phyloP scores from a whole-genome alignment of 2,888 invertebrate genomes.

The Mylabris sibirica region DNA sequence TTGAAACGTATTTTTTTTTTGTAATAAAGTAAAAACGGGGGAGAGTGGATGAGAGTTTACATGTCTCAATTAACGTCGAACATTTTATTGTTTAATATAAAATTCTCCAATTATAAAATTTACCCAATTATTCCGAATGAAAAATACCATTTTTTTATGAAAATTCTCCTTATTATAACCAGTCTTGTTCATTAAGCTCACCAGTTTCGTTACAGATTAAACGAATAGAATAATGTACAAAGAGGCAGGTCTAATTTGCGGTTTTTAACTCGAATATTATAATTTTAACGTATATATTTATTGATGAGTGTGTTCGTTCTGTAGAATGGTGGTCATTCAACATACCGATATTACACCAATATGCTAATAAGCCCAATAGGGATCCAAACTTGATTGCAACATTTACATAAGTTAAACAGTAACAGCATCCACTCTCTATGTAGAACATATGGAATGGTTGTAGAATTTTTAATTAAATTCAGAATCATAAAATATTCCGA shows the following conservation, averaged over 20 bases:
- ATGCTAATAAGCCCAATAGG: background rate
- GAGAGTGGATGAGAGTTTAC: too few relatives aligned
- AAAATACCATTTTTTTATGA: background rate
- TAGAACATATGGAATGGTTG: background rate
- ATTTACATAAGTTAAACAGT: conserved; percentile 1
- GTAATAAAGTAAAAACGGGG: too few relatives aligned
- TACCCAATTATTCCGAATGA: background rate
- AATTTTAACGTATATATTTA: background rate
- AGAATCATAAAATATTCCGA: background rate
- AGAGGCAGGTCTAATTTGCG: background rate
- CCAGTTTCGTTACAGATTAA: background rate
- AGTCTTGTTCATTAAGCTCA: background rate
- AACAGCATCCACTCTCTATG: background rate
- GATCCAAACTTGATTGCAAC: background rate
- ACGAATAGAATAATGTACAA: background rate
- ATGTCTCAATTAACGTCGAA: background rate
- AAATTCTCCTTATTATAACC: background rate
- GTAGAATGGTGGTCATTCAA: background rate
- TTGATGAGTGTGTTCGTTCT: background rate
- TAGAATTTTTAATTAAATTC: conserved; percentile 7
- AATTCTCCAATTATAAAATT: background rate
- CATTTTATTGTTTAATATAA: background rate
- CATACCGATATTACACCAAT: conserved; percentile 4
- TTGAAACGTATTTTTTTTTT: too few relatives aligned
- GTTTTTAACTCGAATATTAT: too few relatives aligned